phyloP scores from a whole-genome alignment of 2,113 vertebrate species.

The Zosterops lateralis region DNA sequence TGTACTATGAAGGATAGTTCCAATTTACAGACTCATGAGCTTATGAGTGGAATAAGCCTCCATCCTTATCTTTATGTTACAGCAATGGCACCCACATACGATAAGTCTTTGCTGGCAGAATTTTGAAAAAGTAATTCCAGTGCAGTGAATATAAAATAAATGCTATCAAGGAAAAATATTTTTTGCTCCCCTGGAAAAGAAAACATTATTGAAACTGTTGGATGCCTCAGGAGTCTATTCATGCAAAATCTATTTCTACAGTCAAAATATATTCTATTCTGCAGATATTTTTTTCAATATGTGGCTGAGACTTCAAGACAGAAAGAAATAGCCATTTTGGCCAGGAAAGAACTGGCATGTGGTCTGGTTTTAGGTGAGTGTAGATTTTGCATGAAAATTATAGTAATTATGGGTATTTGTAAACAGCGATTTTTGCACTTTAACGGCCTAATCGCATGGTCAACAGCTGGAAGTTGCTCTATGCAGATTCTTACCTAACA shows the following conservation, averaged over 20 bases:
- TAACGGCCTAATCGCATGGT: slow-evolving; percentile 55
- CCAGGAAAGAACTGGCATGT: slow-evolving; percentile 50
- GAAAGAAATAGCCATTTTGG: slow-evolving; percentile 66
- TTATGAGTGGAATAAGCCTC: slow-evolving; percentile 74
- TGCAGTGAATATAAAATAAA: slow-evolving; percentile 78
- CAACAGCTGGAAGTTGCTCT: slow-evolving; percentile 61
- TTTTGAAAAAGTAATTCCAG: slow-evolving; percentile 79
- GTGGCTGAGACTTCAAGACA: slow-evolving; percentile 61
- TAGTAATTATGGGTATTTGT: slow-evolving; percentile 66
- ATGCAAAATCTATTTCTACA: slow-evolving; percentile 75
- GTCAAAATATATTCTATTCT: slow-evolving; percentile 76
- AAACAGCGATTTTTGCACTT: slow-evolving; percentile 61
- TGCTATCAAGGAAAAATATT: slow-evolving; percentile 79
- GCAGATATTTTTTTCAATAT: slow-evolving; percentile 65
- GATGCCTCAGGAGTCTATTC: slow-evolving; percentile 76
- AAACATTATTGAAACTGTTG: slow-evolving; percentile 80
- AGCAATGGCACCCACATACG: slow-evolving; percentile 76
- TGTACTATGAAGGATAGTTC: slow-evolving; percentile 77
- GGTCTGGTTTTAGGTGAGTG: slow-evolving; percentile 44
- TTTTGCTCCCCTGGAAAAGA: slow-evolving; percentile 75
- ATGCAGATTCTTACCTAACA: slow-evolving; percentile 57
- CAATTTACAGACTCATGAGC: slow-evolving; percentile 77
- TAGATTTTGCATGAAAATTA: slow-evolving; percentile 66
- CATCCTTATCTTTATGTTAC: slow-evolving; percentile 81
- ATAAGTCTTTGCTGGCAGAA: slow-evolving; percentile 79